Conservation (phyloP, 2,797 vertebrate species). For the Tokudaia tokunoshimensis region DNA sequence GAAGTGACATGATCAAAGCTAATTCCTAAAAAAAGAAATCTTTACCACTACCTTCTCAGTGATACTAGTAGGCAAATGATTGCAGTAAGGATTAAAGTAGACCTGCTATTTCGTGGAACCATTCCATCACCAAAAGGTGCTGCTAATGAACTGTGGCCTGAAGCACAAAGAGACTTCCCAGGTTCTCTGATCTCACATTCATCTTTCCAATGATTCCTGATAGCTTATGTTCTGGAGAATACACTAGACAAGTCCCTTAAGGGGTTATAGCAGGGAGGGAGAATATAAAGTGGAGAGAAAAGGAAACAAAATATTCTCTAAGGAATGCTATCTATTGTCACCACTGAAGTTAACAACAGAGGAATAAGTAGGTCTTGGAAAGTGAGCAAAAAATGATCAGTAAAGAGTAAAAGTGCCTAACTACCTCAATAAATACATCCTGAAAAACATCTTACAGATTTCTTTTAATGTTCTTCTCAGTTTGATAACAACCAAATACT, state of each 20-base stretch:
- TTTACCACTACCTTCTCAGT: neutral
- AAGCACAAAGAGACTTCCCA: neutral
- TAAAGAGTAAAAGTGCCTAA: neutral
- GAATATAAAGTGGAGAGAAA: neutral
- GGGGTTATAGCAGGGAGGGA: no score
- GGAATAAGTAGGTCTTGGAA: neutral
- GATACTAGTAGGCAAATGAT: neutral
- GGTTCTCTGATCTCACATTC: neutral
- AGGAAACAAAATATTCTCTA: neutral
- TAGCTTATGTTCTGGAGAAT: neutral
- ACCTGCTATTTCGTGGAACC: neutral
- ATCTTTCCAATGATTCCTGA: neutral
- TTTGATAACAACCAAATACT: slow-evolving; percentile 34
- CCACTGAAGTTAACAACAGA: neutral
- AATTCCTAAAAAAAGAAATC: neutral
- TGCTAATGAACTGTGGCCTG: neutral
- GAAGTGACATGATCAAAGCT: slow-evolving; percentile 60
- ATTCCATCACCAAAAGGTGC: neutral
- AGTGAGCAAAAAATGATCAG: neutral
- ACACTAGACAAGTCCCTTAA: neutral
- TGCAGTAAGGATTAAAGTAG: neutral
- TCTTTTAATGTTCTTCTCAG: neutral
- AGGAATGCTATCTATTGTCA: neutral
- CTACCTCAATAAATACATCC: neutral
- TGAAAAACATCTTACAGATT: neutral